These are phyloP conservation scores for Eupeodes corollae DNA, from an alignment of 1,140 invertebrate genomes.

Conservation along the genomic window DNA sequence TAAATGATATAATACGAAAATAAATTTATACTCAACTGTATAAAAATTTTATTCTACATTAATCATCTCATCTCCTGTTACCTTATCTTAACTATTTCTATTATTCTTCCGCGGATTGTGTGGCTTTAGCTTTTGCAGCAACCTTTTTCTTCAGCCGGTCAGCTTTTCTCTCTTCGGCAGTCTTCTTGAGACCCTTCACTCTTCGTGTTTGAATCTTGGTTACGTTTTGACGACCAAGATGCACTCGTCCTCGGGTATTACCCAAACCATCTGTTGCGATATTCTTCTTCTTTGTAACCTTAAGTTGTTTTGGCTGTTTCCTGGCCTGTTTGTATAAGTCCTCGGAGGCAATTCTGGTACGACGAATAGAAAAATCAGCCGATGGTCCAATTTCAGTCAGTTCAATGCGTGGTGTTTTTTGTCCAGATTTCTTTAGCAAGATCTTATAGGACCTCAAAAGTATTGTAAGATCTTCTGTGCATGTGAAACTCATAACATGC, in stretches of 20 bases:
- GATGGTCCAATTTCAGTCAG: conserved; percentile 73
- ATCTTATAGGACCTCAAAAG: conserved; percentile 83
- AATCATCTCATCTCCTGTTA: too few relatives aligned
- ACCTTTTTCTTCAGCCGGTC: conserved; percentile 44
- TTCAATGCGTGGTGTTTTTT: conserved; percentile 76
- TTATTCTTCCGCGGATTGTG: not conserved
- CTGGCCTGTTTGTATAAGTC: conserved; percentile 82
- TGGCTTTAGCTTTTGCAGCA: conserved; percentile 22
- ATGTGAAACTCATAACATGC: conserved; percentile 82
- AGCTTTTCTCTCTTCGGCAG: conserved; percentile 53
- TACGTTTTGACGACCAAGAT: conserved; percentile 84
- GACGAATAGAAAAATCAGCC: conserved; percentile 73
- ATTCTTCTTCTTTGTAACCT: conserved; percentile 83
- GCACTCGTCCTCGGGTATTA: conserved; percentile 79
- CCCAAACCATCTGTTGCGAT: conserved; percentile 77
- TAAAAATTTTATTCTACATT: too few relatives aligned
- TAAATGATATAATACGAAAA: too few relatives aligned
- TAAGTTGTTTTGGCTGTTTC: conserved; percentile 72
- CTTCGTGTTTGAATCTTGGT: conserved; percentile 81
- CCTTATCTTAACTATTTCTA: too few relatives aligned
- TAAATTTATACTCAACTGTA: too few relatives aligned
- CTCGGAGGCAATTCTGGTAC: conserved; percentile 80
- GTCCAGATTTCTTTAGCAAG: conserved; percentile 81
- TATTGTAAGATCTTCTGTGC: conserved; percentile 63
- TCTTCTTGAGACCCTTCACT: conserved; percentile 82